Conservation (phyloP, 1,140 invertebrate species). For the Babylonia areolata region DNA sequence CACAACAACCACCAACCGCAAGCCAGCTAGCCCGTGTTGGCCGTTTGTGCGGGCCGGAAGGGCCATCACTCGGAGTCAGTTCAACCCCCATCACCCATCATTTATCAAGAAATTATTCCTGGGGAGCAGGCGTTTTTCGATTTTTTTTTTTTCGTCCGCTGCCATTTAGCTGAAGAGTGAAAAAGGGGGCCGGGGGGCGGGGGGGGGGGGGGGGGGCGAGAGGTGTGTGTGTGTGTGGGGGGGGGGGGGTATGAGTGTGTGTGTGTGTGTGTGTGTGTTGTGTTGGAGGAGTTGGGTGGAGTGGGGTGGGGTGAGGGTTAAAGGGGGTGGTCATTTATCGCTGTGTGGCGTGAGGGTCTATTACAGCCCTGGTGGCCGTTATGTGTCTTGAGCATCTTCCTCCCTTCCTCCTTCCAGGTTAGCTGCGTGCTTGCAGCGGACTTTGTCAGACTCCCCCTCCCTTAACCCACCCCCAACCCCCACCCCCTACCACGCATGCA, state of each 20-base stretch:
- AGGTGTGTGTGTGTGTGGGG: background rate
- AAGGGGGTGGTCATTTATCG: too few species aligned
- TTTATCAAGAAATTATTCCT: slow-evolving; percentile 13
- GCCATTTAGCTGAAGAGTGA: too few species aligned
- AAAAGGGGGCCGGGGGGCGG: too few species aligned
- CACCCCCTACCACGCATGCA: background rate
- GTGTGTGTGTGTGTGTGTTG: background rate
- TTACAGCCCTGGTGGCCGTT: too few species aligned
- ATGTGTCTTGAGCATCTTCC: too few species aligned
- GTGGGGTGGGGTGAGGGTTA: too few species aligned
- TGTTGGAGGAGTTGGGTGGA: too few species aligned
- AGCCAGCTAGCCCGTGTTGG: background rate
- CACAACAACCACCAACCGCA: background rate
- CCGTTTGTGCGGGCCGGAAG: background rate
- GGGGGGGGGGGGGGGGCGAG: background rate
- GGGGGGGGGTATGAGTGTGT: background rate
- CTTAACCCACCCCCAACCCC: too few species aligned
- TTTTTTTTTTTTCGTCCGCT: background rate
- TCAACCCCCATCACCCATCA: slow-evolving; percentile 1
- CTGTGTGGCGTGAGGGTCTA: too few species aligned
- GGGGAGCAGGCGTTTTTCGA: background rate
- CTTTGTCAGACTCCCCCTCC: too few species aligned
- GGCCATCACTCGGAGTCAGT: background rate
- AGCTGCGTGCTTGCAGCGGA: too few species aligned
- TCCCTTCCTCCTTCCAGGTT: too few species aligned